A percentile compares a stretch with the other conserved stretches of the same genome.
Evolutionary conservation across 53 echinoderm and acorn worm genomes (phyloP).

Genomic region (Paracentrotus lividus): DNA sequence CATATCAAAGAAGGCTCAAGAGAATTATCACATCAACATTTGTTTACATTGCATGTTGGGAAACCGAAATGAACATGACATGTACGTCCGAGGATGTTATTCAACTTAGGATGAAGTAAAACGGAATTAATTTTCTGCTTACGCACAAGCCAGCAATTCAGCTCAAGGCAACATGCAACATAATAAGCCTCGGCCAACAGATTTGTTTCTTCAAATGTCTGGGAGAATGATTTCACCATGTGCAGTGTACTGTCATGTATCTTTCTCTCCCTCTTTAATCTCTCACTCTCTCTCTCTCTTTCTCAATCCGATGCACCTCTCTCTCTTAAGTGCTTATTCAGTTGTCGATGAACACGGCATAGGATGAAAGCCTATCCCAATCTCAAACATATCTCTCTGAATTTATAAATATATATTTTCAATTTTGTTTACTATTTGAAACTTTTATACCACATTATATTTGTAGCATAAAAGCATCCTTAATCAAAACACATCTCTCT

Average conservation of each 20-base stretch:
- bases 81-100: slow-evolving; percentile 22
- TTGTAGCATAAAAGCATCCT: no score
- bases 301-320: not conserved
- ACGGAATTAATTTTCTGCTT: slow-evolving; percentile 45
- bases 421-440: not conserved
- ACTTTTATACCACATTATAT: no score
- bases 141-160: not conserved
- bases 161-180: slow-evolving; percentile 37
- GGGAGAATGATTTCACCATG: slow-evolving; percentile 7
- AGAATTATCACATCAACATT: no score
- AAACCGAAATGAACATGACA: not conserved
- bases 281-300: not conserved
- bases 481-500: no score
- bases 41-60: not conserved
- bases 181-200: slow-evolving; percentile 20
- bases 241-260: not conserved
- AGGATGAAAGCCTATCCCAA: not conserved
- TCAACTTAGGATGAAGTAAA: slow-evolving; percentile 5
- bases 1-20: no score
- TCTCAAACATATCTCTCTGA: not conserved
- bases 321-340: not conserved
- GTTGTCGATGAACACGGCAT: not conserved
- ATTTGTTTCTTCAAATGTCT: slow-evolving; percentile 46
- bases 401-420: not conserved
- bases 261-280: not conserved